Evolutionary conservation across 2,888 invertebrate species (phyloP).

Genomic region (Zaprionus bogoriensis): DNA sequence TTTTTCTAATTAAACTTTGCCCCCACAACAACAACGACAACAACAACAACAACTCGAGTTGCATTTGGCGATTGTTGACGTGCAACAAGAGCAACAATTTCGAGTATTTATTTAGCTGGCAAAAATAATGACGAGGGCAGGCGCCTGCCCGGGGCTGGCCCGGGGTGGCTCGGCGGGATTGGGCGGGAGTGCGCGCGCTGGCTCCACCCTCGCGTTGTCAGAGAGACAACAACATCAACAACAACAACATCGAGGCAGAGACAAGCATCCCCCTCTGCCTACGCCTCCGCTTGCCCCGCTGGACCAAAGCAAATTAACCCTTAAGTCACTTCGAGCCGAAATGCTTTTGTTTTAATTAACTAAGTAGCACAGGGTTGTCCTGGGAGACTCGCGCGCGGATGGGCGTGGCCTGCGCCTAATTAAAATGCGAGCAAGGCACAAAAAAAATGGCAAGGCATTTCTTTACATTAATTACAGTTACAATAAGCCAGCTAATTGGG

Average conservation of each 20-base stretch:
- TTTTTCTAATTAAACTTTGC: conserved; percentile 71
- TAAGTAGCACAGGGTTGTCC: conserved; percentile 50
- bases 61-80: conserved; percentile 42
- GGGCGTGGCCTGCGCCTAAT: conserved; percentile 59
- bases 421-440: conserved; percentile 38
- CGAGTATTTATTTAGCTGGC: neutral
- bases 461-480: conserved; percentile 81
- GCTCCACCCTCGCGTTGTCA: conserved; percentile 57
- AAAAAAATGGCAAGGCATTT: conserved; percentile 1
- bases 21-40: conserved; percentile 23
- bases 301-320: conserved; percentile 64
- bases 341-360: conserved; percentile 74
- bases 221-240: conserved; percentile 45
- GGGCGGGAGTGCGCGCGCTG: conserved; percentile 42
- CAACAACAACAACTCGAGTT: conserved; percentile 24
- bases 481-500: conserved; percentile 83
- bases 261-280: conserved; percentile 4
- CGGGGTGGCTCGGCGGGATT: conserved; percentile 22
- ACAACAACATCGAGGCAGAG: conserved; percentile 27
- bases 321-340: conserved; percentile 59
- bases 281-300: neutral
- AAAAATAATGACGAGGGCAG: neutral
- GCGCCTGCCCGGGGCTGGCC: too few species aligned
- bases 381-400: neutral
- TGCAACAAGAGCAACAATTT: neutral